phyloP scores from a whole-genome alignment of 64 coral and sea anemone genomes.

The Actinia tenebrosa region DNA sequence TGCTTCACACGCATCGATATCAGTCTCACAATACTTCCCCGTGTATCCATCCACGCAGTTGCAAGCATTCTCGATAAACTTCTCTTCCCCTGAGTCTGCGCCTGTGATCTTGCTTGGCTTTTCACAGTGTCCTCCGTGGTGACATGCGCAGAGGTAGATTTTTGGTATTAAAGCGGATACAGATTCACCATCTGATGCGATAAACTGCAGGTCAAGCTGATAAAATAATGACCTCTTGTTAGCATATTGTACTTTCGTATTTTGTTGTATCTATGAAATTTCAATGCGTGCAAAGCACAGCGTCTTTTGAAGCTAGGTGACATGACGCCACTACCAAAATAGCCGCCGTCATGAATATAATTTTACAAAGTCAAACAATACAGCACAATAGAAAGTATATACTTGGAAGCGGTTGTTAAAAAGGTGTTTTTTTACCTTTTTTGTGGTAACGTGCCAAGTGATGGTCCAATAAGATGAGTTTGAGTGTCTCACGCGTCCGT shows the following conservation, averaged over 20 bases:
- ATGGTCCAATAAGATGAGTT: not conserved
- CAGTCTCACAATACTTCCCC: constrained; percentile 8
- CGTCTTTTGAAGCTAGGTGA: no score
- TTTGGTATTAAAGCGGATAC: not conserved
- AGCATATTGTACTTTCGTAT: no score
- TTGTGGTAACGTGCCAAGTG: constrained; percentile 4
- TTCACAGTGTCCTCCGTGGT: constrained; percentile 21
- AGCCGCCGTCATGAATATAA: no score
- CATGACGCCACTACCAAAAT: no score
- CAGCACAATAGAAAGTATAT: no score
- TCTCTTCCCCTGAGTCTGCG: not conserved
- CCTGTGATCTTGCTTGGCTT: not conserved
- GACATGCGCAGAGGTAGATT: constrained; percentile 35
- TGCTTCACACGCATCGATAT: constrained; percentile 32
- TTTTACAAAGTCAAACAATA: no score
- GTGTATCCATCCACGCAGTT: constrained; percentile 17
- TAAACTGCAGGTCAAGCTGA: constrained; percentile 2
- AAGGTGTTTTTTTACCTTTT: not conserved
- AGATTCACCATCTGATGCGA: not conserved
- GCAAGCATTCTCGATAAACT: not conserved
- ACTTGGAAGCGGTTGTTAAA: not conserved
- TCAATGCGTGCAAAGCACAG: no score
- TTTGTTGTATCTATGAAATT: no score
- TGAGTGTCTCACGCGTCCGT: not conserved
- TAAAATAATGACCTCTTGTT: not conserved